Percentiles rank a stretch among this genome's conserved stretches.
phyloP scores from a whole-genome alignment of 2,797 vertebrate genomes.

The Apodemus agrarius region DNA sequence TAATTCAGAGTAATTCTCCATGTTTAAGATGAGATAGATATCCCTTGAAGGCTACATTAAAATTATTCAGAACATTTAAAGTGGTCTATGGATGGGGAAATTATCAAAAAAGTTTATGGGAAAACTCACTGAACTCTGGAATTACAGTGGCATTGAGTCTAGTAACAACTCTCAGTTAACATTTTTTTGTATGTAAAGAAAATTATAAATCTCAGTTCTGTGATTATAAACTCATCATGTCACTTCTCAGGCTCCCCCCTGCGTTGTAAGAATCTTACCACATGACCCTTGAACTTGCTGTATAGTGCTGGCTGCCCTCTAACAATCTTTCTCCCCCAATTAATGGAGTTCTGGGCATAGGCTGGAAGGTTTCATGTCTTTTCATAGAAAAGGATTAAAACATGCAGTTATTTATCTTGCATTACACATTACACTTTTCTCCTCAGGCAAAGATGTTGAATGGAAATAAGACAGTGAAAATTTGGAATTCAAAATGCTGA shows the following conservation, averaged over 20 bases:
- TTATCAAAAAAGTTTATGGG: background rate
- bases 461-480: background rate
- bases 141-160: background rate
- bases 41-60: background rate
- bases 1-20: background rate
- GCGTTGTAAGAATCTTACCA: background rate
- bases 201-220: background rate
- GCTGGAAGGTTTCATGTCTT: background rate
- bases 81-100: background rate
- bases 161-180: background rate
- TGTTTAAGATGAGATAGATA: background rate
- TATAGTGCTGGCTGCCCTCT: too few relatives aligned
- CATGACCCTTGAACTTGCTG: fast-evolving
- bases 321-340: background rate
- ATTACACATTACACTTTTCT: background rate
- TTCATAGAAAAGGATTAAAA: background rate
- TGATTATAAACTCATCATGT: background rate
- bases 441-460: background rate
- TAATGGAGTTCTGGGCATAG: background rate
- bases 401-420: background rate
- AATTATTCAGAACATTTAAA: conserved; percentile 4
- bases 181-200: background rate
- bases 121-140: background rate
- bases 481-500: background rate
- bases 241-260: background rate